phyloP scores from a whole-genome alignment of 2,797 vertebrate genomes.

The Pempheris klunzingeri region DNA sequence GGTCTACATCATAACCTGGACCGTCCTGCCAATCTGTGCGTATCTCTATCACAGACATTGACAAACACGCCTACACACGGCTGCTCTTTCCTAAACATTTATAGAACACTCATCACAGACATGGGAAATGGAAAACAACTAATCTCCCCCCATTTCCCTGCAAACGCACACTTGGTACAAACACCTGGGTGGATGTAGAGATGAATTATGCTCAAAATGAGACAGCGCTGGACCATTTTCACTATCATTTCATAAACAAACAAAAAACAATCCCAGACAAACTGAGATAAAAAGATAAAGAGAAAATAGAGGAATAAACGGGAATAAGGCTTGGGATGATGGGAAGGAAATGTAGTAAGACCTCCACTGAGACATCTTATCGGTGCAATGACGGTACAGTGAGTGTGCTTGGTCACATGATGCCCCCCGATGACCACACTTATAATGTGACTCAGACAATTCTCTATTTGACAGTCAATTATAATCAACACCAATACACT shows the following conservation, averaged over 20 bases:
- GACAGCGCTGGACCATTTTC: slow-evolving; percentile 3
- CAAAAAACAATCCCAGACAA: slow-evolving; percentile 5
- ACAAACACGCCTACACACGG: slow-evolving; percentile 63
- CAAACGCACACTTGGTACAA: slow-evolving; percentile 22
- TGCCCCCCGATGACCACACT: slow-evolving; percentile 26
- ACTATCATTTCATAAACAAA: slow-evolving; percentile 12
- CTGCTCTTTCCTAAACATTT: slow-evolving; percentile 73
- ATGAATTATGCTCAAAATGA: slow-evolving; percentile 39
- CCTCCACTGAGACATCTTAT: slow-evolving; percentile 54
- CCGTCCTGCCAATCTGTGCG: slow-evolving; percentile 30
- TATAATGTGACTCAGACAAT: slow-evolving; percentile 37
- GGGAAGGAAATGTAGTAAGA: slow-evolving; percentile 26
- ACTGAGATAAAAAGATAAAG: neutral
- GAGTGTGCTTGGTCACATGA: slow-evolving; percentile 31
- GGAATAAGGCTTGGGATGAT: slow-evolving; percentile 24
- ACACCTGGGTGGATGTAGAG: slow-evolving; percentile 59
- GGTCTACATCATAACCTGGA: slow-evolving; percentile 44
- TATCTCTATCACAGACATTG: slow-evolving; percentile 38
- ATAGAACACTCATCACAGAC: slow-evolving; percentile 58
- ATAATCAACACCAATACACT: slow-evolving; percentile 22
- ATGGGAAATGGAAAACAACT: slow-evolving; percentile 65
- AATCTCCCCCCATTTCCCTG: slow-evolving; percentile 37
- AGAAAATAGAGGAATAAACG: neutral
- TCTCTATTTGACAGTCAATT: slow-evolving; percentile 26
- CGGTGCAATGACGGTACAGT: slow-evolving; percentile 11